Evolutionary conservation across 2,797 vertebrate genomes (phyloP), one percentile per base, ranked within the genome.

Genomic region (Cynodonichthys magdalenae): DNA sequence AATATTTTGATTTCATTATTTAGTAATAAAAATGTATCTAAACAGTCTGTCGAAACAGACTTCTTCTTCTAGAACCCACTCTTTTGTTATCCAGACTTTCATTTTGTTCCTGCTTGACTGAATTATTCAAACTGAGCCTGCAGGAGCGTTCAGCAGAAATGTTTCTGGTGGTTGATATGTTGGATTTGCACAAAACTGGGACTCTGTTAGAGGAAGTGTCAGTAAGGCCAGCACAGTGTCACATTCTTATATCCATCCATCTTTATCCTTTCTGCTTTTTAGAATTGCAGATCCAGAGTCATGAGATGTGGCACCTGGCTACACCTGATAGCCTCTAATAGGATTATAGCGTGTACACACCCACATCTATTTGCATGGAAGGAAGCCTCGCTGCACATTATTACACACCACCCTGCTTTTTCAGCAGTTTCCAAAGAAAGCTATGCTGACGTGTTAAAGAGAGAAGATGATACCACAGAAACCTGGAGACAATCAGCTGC

Each of bases 361-460:
- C 51, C 18, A 58, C 18, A 0, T 42, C 18, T 48, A 52, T 39
- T 10, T 51, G n/a, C 24, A 24, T 24, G 24, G 24, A 24, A 24
- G 24, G 2, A 24, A 2, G 24, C 24, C 24, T 24, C 24, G 24
- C 24, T 24, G 24, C 24, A 3, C 0, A 51, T 29, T 6, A 45
- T 18, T 45, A 58, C 57, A 55, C 58, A 36, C 52, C 28, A 27
- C 47, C 52, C 31, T 62, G 84, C 87, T 52, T 59, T 29, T 66
- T 92, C 84, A 89, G 88, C 87, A 76, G 51, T 82, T 89, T 73
- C 55, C 19, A 67, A 76, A 58, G 58, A 78, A 84, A 77, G 64
- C 42, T 59, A 72, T 62, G 84, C 77, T 56, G 77, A 88, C 53
- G 59, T 80, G 71, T 29, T 44, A 50, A 67, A 83, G 66, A 70